phyloP scores from a whole-genome alignment of 2,797 vertebrate genomes.

The Hippoglossus hippoglossus region DNA sequence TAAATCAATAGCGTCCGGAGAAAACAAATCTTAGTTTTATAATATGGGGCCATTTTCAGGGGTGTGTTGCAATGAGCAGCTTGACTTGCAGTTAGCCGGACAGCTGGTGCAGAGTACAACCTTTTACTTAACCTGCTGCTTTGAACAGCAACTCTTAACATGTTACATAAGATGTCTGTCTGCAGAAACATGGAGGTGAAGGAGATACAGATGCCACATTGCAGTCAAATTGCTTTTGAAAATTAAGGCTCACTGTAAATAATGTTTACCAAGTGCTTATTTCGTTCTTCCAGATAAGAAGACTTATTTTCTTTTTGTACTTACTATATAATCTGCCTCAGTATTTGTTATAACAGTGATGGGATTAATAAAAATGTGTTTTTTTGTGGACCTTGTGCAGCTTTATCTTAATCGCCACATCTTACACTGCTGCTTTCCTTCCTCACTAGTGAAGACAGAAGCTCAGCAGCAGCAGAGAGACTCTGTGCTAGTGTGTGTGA shows the following conservation, averaged over 20 bases:
- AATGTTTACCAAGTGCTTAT: conserved; percentile 45
- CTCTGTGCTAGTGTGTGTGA: neutral
- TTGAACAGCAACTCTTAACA: conserved; percentile 8
- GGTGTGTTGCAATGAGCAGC: conserved; percentile 6
- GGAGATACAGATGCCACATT: neutral
- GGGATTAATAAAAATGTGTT: conserved; percentile 72
- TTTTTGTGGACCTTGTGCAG: conserved; percentile 48
- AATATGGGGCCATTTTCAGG: conserved; percentile 8
- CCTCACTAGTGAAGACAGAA: conserved; percentile 7
- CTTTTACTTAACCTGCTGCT: neutral
- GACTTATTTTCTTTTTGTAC: conserved; percentile 59
- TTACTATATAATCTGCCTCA: conserved; percentile 51
- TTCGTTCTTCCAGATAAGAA: conserved; percentile 41
- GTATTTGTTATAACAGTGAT: conserved; percentile 49
- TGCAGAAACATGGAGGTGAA: conserved; percentile 8
- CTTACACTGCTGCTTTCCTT: conserved; percentile 24
- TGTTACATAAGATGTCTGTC: conserved; percentile 2
- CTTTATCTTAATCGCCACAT: conserved; percentile 1
- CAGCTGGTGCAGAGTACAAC: neutral
- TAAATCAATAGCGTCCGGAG: neutral
- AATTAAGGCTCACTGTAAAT: conserved; percentile 61
- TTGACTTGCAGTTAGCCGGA: neutral
- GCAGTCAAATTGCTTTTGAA: conserved; percentile 19
- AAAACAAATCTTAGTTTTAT: conserved; percentile 2
- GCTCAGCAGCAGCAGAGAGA: conserved; percentile 20